phyloP scores from a whole-genome alignment of 2,797 vertebrate species.

The Adrianichthys oophorus region DNA sequence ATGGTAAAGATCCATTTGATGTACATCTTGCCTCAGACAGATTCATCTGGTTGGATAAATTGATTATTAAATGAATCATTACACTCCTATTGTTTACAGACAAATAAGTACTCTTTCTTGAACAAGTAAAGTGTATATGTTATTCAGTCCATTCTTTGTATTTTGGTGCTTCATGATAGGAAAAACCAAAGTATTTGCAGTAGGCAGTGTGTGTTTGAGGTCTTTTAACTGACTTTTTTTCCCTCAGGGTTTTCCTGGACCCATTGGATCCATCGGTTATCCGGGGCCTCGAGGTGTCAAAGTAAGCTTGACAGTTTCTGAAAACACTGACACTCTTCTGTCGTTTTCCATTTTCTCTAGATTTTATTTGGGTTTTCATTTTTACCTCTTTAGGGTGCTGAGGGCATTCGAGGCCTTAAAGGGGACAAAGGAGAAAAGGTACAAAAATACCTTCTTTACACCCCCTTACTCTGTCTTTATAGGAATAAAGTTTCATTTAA shows the following conservation, averaged over 20 bases:
- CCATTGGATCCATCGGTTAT: conserved; percentile 94
- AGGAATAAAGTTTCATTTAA: conserved; percentile 35
- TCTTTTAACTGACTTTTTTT: not conserved
- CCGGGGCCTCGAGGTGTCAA: conserved; percentile 97
- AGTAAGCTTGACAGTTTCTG: conserved; percentile 72
- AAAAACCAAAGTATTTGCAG: too few species aligned
- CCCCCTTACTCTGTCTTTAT: too few species aligned
- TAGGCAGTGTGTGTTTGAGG: not conserved
- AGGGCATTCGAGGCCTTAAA: conserved; percentile 94
- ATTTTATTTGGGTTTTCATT: conserved; percentile 18
- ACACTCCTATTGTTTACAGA: too few species aligned
- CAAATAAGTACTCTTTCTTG: too few species aligned
- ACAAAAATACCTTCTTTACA: conserved; percentile 11
- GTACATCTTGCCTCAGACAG: too few species aligned
- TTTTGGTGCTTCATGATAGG: too few species aligned
- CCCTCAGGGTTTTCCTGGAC: conserved; percentile 86
- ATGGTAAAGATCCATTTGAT: too few species aligned
- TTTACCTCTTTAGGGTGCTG: conserved; percentile 84
- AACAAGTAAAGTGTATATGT: too few species aligned
- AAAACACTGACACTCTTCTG: not conserved
- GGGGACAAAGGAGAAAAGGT: conserved; percentile 98
- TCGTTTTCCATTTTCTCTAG: conserved; percentile 8
- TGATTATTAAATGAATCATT: too few species aligned
- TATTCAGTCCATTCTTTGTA: too few species aligned
- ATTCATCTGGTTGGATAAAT: too few species aligned